These are phyloP conservation scores for Poeciliopsis paucimaculata DNA, from an alignment of 2,797 vertebrate species.

Conservation along the genomic window DNA sequence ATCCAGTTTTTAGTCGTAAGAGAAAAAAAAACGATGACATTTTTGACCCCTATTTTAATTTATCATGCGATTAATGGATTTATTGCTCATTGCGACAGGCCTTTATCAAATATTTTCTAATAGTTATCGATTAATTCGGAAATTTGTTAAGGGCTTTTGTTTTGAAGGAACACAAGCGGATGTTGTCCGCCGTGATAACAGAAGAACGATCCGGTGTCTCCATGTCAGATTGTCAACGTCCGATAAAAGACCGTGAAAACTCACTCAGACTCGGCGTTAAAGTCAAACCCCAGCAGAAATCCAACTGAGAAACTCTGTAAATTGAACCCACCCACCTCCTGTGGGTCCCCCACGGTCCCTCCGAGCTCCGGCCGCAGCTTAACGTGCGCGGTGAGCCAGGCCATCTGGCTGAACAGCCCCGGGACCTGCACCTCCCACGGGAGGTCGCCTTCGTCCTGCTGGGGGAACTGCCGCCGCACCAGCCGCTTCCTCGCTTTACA, in stretches of 20 bases:
- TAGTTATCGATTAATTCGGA: neutral
- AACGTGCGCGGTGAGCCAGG: slow-evolving; percentile 55
- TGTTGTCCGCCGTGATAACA: neutral
- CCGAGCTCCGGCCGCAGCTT: slow-evolving; percentile 36
- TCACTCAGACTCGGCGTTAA: neutral
- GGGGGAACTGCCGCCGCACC: slow-evolving; percentile 45
- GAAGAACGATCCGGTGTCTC: neutral
- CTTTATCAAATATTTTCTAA: no score
- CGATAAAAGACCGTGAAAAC: neutral
- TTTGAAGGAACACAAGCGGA: slow-evolving; percentile 43
- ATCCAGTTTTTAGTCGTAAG: no score
- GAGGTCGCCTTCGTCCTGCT: slow-evolving; percentile 39
- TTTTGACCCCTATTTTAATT: no score
- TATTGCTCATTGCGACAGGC: no score
- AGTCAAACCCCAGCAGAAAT: neutral
- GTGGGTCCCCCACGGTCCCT: slow-evolving; percentile 4
- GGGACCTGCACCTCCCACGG: slow-evolving; percentile 48
- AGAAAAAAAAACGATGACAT: no score
- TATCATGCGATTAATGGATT: no score
- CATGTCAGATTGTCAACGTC: neutral
- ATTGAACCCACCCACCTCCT: slow-evolving; percentile 41
- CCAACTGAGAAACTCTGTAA: neutral
- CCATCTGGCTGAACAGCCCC: slow-evolving; percentile 54
- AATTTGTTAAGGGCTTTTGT: slow-evolving; percentile 31
- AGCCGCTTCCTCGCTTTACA: slow-evolving; percentile 70